These are phyloP conservation scores for Anticlea derivata DNA, from an alignment of 2,888 invertebrate genomes.

Conservation along the genomic window DNA sequence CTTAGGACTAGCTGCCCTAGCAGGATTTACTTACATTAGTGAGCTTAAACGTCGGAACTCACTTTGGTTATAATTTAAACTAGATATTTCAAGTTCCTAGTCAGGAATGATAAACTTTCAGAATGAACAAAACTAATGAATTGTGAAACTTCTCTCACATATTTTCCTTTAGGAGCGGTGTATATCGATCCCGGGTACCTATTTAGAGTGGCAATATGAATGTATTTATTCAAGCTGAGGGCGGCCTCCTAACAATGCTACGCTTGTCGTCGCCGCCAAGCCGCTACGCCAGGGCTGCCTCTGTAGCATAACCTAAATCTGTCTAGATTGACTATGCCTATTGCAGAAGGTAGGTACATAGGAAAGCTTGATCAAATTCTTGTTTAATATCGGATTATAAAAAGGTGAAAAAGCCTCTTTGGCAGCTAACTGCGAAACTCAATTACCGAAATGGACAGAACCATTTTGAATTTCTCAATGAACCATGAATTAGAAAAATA, in stretches of 20 bases:
- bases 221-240: slow-evolving; percentile 82
- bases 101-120: slow-evolving; percentile 3
- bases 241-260: slow-evolving; percentile 82
- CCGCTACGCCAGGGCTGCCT: slow-evolving; percentile 60
- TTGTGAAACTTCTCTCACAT: slow-evolving; percentile 42
- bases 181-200: slow-evolving; percentile 64
- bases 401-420: too few relatives aligned
- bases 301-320: slow-evolving; percentile 10
- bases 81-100: background rate
- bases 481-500: too few relatives aligned
- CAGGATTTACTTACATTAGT: too few relatives aligned
- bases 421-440: too few relatives aligned
- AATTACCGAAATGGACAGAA: too few relatives aligned
- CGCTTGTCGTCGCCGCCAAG: slow-evolving; percentile 75
- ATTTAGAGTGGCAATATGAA: slow-evolving; percentile 83
- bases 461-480: too few relatives aligned
- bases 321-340: too few relatives aligned
- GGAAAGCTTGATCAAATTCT: too few relatives aligned
- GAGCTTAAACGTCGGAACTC: too few relatives aligned
- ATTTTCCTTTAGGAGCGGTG: slow-evolving; percentile 52
- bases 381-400: too few relatives aligned
- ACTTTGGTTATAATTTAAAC: background rate
- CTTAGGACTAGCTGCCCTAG: too few relatives aligned
- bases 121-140: slow-evolving; percentile 25
- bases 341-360: too few relatives aligned